phyloP scores from a whole-genome alignment of 1,140 invertebrate species.

The Pachypsylla venusta region DNA sequence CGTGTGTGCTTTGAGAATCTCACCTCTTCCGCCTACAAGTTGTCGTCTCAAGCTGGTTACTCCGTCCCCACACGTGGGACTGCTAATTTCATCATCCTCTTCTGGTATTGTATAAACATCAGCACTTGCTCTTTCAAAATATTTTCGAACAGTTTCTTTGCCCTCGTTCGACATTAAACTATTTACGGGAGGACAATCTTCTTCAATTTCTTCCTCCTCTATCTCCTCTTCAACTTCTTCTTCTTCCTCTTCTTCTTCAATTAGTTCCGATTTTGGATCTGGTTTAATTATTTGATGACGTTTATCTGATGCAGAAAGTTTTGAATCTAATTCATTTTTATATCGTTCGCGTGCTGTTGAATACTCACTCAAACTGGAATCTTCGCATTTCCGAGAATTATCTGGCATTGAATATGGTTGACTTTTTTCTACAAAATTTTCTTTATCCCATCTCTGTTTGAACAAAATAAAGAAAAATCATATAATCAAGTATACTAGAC shows the following conservation, averaged over 20 bases:
- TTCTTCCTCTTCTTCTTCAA: background rate
- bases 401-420: background rate
- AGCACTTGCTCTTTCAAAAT: slow-evolving; percentile 2
- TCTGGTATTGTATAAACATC: slow-evolving; percentile 40
- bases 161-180: slow-evolving; percentile 3
- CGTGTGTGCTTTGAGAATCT: background rate
- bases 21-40: slow-evolving; percentile 2
- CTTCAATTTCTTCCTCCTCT: background rate
- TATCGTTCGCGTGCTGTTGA: background rate
- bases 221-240: background rate
- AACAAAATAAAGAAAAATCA: background rate
- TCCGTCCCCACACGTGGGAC: slow-evolving; percentile 34
- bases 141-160: slow-evolving; percentile 1
- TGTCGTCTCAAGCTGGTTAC: slow-evolving; percentile 31
- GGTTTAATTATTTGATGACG: background rate
- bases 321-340: slow-evolving; percentile 1
- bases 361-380: background rate
- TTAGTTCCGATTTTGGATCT: background rate
- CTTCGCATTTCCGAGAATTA: background rate
- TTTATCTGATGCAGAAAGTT: background rate
- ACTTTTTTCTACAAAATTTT: background rate
- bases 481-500: too few species aligned
- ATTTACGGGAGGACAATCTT: background rate
- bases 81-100: slow-evolving; percentile 37
- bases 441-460: slow-evolving; percentile 8